These are phyloP conservation scores for Leptogaster cylindrica DNA, from an alignment of 2,888 invertebrate species.

Conservation along the genomic window DNA sequence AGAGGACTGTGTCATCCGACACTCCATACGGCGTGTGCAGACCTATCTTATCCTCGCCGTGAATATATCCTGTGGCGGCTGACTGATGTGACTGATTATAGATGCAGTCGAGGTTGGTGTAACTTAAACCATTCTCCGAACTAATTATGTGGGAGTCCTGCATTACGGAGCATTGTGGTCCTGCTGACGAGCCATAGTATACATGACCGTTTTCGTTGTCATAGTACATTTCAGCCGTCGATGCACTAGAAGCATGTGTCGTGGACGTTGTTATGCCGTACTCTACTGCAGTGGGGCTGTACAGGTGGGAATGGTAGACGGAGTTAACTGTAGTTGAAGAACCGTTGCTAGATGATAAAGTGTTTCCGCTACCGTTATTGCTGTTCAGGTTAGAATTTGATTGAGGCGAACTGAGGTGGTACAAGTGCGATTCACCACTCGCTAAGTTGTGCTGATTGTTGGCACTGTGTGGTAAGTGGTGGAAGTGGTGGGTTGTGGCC, in stretches of 20 bases:
- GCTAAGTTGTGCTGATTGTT: not conserved
- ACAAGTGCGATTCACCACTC: not conserved
- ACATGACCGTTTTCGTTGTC: slow-evolving; percentile 60
- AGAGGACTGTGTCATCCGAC: slow-evolving; percentile 41
- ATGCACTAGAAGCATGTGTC: slow-evolving; percentile 59
- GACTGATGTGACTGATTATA: slow-evolving; percentile 65
- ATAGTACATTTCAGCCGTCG: slow-evolving; percentile 60
- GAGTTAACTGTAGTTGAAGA: slow-evolving; percentile 18
- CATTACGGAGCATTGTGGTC: slow-evolving; percentile 8
- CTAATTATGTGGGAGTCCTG: slow-evolving; percentile 73
- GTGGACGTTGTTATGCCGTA: slow-evolving; percentile 58
- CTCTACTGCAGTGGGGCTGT: slow-evolving; percentile 62
- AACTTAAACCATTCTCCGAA: slow-evolving; percentile 85
- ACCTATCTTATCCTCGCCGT: slow-evolving; percentile 63
- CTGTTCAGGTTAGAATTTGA: slow-evolving; percentile 28
- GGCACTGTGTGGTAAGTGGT: slow-evolving; percentile 50
- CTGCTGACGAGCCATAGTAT: slow-evolving; percentile 51
- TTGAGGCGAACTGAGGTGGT: not conserved
- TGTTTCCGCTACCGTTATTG: slow-evolving; percentile 28
- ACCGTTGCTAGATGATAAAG: not conserved
- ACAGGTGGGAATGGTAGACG: slow-evolving; percentile 57
- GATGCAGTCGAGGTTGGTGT: slow-evolving; percentile 84
- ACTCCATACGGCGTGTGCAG: slow-evolving; percentile 67
- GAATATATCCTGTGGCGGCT: slow-evolving; percentile 11
- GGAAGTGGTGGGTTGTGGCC: slow-evolving; percentile 52